phyloP scores from a whole-genome alignment of 2,888 invertebrate genomes.

The Pseudeuparius sepicola region DNA sequence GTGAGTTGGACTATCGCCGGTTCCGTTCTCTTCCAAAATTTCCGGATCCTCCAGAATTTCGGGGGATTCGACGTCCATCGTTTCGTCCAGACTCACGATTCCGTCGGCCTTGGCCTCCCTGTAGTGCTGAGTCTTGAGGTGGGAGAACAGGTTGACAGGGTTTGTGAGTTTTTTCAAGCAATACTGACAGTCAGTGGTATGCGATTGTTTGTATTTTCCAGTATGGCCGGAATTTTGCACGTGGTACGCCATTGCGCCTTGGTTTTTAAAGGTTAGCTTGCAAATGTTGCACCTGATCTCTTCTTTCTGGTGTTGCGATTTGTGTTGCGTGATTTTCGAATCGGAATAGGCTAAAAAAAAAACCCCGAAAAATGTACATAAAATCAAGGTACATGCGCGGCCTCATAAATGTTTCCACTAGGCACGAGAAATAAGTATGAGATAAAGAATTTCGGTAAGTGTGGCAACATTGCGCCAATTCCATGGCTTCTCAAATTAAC shows the following conservation, averaged over 20 bases:
- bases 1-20: too few relatives aligned
- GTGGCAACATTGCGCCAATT: too few relatives aligned
- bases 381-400: too few relatives aligned
- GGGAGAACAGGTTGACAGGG: constrained; percentile 58
- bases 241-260: constrained; percentile 41
- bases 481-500: too few relatives aligned
- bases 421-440: too few relatives aligned
- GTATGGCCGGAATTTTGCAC: constrained; percentile 48
- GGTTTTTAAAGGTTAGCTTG: constrained; percentile 42
- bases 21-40: too few relatives aligned
- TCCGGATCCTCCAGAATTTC: constrained; percentile 30
- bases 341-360: constrained; percentile 52
- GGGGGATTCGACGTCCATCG: constrained; percentile 45
- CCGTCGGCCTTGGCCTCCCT: constrained; percentile 55
- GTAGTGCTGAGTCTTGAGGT: constrained; percentile 57
- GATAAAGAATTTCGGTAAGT: too few relatives aligned
- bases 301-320: constrained; percentile 48
- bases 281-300: constrained; percentile 49
- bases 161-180: constrained; percentile 65
- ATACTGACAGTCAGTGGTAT: constrained; percentile 63
- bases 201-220: constrained; percentile 32
- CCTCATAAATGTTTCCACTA: too few relatives aligned
- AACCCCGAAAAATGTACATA: not conserved
- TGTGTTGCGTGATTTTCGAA: constrained; percentile 59
- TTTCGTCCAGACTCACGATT: constrained; percentile 46